Conservation (phyloP, 1,140 invertebrate species). For the Drosophila athabasca region DNA sequence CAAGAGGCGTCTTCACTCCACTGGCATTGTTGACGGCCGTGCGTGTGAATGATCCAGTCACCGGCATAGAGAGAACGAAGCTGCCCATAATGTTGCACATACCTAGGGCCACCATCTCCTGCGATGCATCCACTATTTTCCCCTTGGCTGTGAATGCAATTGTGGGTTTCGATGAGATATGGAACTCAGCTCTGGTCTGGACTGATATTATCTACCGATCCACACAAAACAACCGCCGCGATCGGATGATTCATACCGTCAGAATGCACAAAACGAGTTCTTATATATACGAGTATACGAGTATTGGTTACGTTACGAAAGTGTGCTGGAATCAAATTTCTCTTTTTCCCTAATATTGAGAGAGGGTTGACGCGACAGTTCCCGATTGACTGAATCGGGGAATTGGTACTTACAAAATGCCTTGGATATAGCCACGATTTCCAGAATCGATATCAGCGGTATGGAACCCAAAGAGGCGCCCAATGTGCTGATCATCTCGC, state of each 20-base stretch:
- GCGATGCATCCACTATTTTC: slow-evolving; percentile 91
- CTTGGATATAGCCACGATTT: slow-evolving; percentile 93
- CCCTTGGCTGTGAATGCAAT: slow-evolving; percentile 88
- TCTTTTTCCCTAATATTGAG: no score
- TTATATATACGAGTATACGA: no score
- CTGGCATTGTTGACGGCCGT: slow-evolving; percentile 96
- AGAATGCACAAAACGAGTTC: not conserved
- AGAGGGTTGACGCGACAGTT: no score
- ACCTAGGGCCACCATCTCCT: slow-evolving; percentile 93
- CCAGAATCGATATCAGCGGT: slow-evolving; percentile 91
- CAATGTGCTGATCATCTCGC: slow-evolving; percentile 87
- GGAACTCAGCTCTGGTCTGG: no score
- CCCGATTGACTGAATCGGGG: no score
- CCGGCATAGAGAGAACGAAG: slow-evolving; percentile 94
- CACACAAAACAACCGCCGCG: not conserved
- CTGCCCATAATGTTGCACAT: slow-evolving; percentile 93
- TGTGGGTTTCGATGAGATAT: no score
- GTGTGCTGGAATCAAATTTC: no score
- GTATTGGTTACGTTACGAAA: not conserved
- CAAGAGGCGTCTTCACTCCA: slow-evolving; percentile 93
- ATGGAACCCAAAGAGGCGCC: slow-evolving; percentile 88
- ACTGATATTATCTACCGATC: no score
- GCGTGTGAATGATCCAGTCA: slow-evolving; percentile 94
- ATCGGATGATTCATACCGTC: not conserved
- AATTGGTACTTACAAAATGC: slow-evolving; percentile 88